These are phyloP conservation scores for Ceratina japonica DNA, from an alignment of 1,140 invertebrate genomes.

Conservation along the genomic window DNA sequence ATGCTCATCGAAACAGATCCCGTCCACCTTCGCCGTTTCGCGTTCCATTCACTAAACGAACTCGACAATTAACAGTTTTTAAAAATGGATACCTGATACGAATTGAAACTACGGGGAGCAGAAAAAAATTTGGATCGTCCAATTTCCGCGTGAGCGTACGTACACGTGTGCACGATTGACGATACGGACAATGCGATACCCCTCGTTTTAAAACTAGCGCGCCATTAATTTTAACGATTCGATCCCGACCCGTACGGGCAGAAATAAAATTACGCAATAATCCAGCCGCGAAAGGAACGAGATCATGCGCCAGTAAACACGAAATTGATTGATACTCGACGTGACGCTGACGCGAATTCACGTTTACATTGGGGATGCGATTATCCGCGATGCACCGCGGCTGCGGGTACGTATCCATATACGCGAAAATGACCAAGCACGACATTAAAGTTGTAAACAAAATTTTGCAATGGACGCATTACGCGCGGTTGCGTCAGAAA, in stretches of 20 bases:
- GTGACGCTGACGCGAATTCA: conserved; percentile 6
- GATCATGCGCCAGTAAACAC: conserved; percentile 9
- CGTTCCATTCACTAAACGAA: not conserved
- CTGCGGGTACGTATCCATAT: not conserved
- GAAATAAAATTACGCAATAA: conserved; percentile 33
- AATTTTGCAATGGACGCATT: conserved; percentile 14
- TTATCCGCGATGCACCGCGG: not conserved
- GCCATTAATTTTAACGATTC: conserved; percentile 29
- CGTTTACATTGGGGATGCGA: conserved; percentile 9
- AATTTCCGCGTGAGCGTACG: not conserved
- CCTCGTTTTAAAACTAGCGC: not conserved
- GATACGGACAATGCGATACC: no score
- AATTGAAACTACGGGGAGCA: not conserved
- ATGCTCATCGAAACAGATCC: not conserved
- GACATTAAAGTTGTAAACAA: conserved; percentile 12
- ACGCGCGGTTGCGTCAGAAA: not conserved
- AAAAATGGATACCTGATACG: not conserved
- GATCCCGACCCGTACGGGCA: not conserved
- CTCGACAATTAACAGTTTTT: no score
- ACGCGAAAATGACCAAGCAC: not conserved
- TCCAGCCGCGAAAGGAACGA: not conserved
- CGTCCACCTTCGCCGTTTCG: not conserved
- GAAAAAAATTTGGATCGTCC: not conserved
- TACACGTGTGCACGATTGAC: no score
- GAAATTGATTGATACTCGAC: conserved; percentile 26